Evolutionary conservation across 2,797 vertebrate genomes (phyloP).

Genomic region (Acropternis orthonyx): DNA sequence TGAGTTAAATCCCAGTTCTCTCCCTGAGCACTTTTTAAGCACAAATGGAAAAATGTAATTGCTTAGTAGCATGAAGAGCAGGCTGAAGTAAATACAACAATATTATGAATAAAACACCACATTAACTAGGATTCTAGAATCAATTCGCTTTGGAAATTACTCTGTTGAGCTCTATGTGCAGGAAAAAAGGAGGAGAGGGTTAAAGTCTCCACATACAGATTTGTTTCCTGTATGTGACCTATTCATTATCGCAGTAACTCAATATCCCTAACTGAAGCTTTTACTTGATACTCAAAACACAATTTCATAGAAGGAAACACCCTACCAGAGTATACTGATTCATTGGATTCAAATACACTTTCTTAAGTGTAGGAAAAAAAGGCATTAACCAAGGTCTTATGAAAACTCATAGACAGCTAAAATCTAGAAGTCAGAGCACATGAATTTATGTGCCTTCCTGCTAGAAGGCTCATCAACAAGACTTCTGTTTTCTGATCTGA

Average conservation of each 20-base stretch:
- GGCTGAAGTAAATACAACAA: not conserved
- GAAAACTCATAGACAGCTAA: not conserved
- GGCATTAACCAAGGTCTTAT: not conserved
- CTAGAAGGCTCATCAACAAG: not conserved
- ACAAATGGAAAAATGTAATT: constrained; percentile 4
- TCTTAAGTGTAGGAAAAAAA: not conserved
- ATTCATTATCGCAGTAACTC: not conserved
- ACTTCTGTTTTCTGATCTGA: not conserved
- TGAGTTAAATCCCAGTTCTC: not conserved
- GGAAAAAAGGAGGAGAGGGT: not conserved
- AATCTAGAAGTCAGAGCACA: not conserved
- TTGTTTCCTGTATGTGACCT: not conserved
- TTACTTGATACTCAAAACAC: not conserved
- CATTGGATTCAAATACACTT: not conserved
- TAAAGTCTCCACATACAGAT: not conserved
- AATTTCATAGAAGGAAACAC: not conserved
- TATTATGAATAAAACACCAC: not conserved
- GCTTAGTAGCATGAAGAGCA: not conserved
- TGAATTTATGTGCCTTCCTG: not conserved
- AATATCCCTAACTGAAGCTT: not conserved
- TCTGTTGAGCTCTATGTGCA: not conserved
- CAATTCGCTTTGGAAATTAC: not conserved
- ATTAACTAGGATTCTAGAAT: not conserved
- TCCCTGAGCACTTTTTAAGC: not conserved
- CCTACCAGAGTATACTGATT: not conserved